Percentiles rank a stretch among this genome's conserved stretches.
Evolutionary conservation across 92 coral and sea anemone genomes (phyloP).

Genomic region (Parazoanthus darwini): DNA sequence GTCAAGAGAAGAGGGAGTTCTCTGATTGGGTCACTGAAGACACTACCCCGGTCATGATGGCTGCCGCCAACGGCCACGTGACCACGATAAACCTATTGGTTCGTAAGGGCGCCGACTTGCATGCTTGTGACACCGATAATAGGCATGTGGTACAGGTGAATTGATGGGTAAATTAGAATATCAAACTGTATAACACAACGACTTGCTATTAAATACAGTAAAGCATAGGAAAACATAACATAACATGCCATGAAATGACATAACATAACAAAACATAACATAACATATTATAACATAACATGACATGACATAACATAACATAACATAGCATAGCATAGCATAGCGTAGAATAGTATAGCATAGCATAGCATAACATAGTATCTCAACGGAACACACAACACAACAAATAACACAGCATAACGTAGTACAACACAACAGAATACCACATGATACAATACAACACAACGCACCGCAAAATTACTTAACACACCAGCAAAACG

Average conservation of each 20-base stretch:
- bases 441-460: too few relatives aligned
- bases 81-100: not conserved
- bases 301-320: too few relatives aligned
- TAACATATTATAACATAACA: not conserved
- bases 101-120: constrained; percentile 27
- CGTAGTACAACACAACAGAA: too few relatives aligned
- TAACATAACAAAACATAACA: too few relatives aligned
- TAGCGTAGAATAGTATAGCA: too few relatives aligned
- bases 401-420: too few relatives aligned
- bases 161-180: not conserved
- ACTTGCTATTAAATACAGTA: not conserved
- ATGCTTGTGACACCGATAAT: constrained; percentile 29
- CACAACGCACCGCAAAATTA: too few relatives aligned
- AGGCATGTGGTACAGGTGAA: not conserved
- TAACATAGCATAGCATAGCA: too few relatives aligned
- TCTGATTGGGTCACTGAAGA: constrained; percentile 22
- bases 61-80: constrained; percentile 21
- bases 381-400: too few relatives aligned
- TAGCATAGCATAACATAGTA: too few relatives aligned
- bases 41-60: constrained; percentile 30
- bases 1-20: constrained; percentile 20
- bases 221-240: not conserved
- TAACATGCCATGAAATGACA: too few relatives aligned
- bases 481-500: too few relatives aligned
- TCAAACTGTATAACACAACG: not conserved